Conservation (phyloP, 2,113 vertebrate species). For the Cheilinus undulatus region DNA sequence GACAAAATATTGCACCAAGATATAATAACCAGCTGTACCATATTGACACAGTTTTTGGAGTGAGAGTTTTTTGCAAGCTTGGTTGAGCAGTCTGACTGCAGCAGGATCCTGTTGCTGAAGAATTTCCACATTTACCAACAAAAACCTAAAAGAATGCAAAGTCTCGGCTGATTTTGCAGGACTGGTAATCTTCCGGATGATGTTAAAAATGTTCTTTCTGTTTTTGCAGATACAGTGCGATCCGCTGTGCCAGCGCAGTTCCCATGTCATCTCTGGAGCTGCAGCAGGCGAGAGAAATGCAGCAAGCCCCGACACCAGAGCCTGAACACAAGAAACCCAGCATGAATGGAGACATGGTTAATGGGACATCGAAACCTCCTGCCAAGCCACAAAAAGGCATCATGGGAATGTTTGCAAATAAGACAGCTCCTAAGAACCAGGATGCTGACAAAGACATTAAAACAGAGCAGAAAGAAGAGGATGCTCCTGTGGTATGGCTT, state of each 20-base stretch:
- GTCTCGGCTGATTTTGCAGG: neutral
- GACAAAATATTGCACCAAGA: no score
- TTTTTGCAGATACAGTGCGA: slow-evolving; percentile 89
- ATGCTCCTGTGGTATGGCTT: slow-evolving; percentile 76
- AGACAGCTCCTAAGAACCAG: slow-evolving; percentile 80
- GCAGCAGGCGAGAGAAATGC: slow-evolving; percentile 57
- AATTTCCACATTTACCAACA: neutral
- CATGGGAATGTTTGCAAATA: slow-evolving; percentile 92
- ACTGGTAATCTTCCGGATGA: neutral
- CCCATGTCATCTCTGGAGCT: slow-evolving; percentile 75
- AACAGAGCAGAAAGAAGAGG: slow-evolving; percentile 84
- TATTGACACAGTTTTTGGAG: no score
- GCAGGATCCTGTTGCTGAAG: no score
- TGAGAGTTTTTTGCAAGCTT: no score
- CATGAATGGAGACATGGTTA: slow-evolving; percentile 77
- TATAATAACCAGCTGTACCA: no score
- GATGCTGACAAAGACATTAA: slow-evolving; percentile 84
- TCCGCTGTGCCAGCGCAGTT: slow-evolving; percentile 86
- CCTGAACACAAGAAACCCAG: neutral
- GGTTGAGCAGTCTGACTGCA: no score
- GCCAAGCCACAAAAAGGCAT: slow-evolving; percentile 88
- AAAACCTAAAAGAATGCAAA: neutral
- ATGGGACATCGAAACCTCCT: slow-evolving; percentile 70
- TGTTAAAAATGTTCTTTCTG: neutral
- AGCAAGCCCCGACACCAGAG: slow-evolving; percentile 8